phyloP scores from a whole-genome alignment of 2,888 invertebrate genomes.

The Coenonympha arcania region DNA sequence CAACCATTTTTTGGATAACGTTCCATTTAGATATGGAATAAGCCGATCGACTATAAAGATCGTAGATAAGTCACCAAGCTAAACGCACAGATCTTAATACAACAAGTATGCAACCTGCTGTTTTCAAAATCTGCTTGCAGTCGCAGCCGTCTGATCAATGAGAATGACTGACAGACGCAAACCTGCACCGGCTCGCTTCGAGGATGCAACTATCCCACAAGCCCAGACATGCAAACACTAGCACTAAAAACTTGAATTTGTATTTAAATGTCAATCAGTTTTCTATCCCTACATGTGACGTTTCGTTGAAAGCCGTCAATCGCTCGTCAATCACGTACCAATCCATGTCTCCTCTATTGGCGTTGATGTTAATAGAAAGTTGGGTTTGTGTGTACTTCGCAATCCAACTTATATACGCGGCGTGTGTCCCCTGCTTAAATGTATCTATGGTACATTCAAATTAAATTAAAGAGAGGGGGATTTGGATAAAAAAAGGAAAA shows the following conservation, averaged over 20 bases:
- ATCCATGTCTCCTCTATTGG: background rate
- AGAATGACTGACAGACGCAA: background rate
- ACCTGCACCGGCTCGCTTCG: background rate
- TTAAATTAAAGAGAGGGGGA: no score
- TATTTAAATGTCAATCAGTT: constrained; percentile 5
- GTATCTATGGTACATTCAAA: no score
- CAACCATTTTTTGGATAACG: no score
- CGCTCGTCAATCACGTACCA: constrained; percentile 1
- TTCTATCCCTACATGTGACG: background rate
- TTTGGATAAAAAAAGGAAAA: no score
- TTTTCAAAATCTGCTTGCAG: no score
- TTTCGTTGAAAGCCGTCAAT: constrained; percentile 1
- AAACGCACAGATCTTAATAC: no score
- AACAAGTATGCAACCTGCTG: no score
- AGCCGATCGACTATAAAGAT: no score
- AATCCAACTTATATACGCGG: background rate
- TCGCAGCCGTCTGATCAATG: background rate
- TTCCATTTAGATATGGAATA: no score
- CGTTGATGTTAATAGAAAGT: background rate
- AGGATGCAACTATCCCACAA: background rate
- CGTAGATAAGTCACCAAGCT: no score
- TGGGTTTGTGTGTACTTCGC: background rate
- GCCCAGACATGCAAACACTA: background rate
- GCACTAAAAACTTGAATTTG: background rate
- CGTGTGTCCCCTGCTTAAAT: background rate